Conservation (phyloP, 1,140 invertebrate genomes). For the Nylanderia fulva region DNA sequence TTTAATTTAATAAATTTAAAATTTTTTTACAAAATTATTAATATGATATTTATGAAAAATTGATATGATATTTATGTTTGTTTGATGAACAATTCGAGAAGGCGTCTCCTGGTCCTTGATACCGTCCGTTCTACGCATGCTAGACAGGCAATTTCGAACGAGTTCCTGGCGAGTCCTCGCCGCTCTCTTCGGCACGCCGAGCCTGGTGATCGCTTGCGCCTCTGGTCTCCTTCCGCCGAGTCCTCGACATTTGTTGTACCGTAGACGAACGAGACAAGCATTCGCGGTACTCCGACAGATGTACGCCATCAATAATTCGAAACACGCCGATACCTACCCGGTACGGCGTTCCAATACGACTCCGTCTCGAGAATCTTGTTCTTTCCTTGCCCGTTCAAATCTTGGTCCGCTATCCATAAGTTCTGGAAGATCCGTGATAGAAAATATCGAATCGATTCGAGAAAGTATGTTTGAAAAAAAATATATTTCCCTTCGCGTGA, state of each 20-base stretch:
- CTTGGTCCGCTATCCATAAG: neutral
- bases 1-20: too few relatives aligned
- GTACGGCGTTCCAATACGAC: constrained; percentile 51
- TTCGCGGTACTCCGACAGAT: constrained; percentile 73
- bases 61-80: neutral
- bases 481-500: neutral
- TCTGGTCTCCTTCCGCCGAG: constrained; percentile 71
- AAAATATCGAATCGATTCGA: neutral
- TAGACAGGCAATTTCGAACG: constrained; percentile 72
- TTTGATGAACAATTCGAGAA: constrained; percentile 41
- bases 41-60: too few relatives aligned
- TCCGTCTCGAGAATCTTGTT: neutral
- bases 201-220: constrained; percentile 75
- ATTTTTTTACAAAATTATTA: too few relatives aligned
- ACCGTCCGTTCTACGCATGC: constrained; percentile 71
- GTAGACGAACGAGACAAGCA: constrained; percentile 66
- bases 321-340: constrained; percentile 73
- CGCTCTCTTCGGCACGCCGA: constrained; percentile 68
- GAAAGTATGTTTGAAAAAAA: neutral
- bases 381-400: constrained; percentile 12
- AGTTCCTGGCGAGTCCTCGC: constrained; percentile 77
- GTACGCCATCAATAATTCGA: constrained; percentile 78
- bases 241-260: constrained; percentile 74
- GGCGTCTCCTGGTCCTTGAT: constrained; percentile 74
- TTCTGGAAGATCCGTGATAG: neutral